Base-by-base conservation (phyloP, 1,140 invertebrate genomes). In the Ptiloglossa arizonensis region DNA sequence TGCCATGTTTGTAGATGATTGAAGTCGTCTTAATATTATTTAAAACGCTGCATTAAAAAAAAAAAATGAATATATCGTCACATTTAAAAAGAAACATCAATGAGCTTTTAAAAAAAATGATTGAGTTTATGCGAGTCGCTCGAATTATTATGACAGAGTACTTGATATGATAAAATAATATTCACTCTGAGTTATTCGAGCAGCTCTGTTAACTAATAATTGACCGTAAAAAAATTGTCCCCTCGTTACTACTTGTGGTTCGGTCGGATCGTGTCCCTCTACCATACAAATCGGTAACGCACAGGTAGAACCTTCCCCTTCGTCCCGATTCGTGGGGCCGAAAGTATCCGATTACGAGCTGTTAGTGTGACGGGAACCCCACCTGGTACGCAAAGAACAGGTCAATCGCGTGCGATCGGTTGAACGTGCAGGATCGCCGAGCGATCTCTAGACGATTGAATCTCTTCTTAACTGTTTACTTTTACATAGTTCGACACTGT, bases 391-490 rank as follows among this genome's bases (percentile, higher is more conserved):
- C 38, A 9, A n/a, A n/a, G 41, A 62, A 50, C 44, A 52, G 57
- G 57, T 77, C 75, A 63, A 77, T 77, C 48, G 68, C 35, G 67
- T n/a, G 5, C 27, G 57, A 46, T 71, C 75, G 38, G 29, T 54
- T 13, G 57, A 63, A 63, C 48, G 17, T 63, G 35, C n/a, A 71
- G 68, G 68, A 44, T 77, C 68, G 38, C 11, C 24, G 68, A 63
- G 68, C 38, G 68, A 56, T 46, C 27, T 5, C 1, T 44, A 24
- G 38, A 29, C 46, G 46, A 44, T 29, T 35, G 2, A 29, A 50
- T 19, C 1, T 13, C 11, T 1, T 24, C 19, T 41, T 17, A 6
- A n/a, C 5, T 17, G 4, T 72, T 54, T 24, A 54, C 1, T 63
- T 72, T 19, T 52, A 1, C 32, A 5, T 13, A 27, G 5, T 38